These are phyloP conservation scores for Thereuonema tuberculata DNA, from an alignment of 1,140 invertebrate species.

Conservation along the genomic window DNA sequence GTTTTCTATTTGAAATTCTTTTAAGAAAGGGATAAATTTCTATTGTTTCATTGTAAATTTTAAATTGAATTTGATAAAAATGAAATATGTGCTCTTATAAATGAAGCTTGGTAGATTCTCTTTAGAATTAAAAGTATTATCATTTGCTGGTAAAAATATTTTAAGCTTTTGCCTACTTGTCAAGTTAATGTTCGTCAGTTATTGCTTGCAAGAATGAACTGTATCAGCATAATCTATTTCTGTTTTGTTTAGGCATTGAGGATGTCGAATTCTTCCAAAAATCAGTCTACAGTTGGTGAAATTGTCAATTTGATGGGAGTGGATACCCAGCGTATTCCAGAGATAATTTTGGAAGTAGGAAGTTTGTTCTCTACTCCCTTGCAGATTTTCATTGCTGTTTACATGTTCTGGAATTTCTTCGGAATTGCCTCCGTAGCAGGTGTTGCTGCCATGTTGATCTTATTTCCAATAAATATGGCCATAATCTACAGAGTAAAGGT, in stretches of 20 bases:
- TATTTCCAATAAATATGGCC: slow-evolving; percentile 77
- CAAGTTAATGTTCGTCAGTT: not conserved
- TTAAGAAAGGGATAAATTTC: not conserved
- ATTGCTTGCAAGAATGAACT: not conserved
- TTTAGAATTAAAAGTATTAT: not conserved
- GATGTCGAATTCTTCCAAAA: slow-evolving; percentile 25
- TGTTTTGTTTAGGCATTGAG: slow-evolving; percentile 23
- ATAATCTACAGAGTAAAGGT: slow-evolving; percentile 59
- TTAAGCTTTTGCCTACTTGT: not conserved
- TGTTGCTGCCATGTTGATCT: slow-evolving; percentile 76
- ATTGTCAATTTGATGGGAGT: slow-evolving; percentile 88
- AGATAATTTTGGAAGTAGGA: slow-evolving; percentile 54
- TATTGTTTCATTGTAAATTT: not conserved
- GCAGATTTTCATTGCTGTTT: slow-evolving; percentile 72
- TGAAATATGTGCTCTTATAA: not conserved
- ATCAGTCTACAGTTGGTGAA: slow-evolving; percentile 66
- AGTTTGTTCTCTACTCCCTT: slow-evolving; percentile 60
- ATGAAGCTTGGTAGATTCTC: not conserved
- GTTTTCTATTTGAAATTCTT: too few relatives aligned
- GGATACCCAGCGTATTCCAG: slow-evolving; percentile 68
- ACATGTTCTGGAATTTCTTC: slow-evolving; percentile 72
- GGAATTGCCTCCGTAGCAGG: slow-evolving; percentile 62
- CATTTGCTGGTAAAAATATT: not conserved
- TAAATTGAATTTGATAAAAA: not conserved
- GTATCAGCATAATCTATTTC: not conserved